These are phyloP conservation scores for Isichthys henryi DNA, from an alignment of 2,113 vertebrate species.

Conservation along the genomic window DNA sequence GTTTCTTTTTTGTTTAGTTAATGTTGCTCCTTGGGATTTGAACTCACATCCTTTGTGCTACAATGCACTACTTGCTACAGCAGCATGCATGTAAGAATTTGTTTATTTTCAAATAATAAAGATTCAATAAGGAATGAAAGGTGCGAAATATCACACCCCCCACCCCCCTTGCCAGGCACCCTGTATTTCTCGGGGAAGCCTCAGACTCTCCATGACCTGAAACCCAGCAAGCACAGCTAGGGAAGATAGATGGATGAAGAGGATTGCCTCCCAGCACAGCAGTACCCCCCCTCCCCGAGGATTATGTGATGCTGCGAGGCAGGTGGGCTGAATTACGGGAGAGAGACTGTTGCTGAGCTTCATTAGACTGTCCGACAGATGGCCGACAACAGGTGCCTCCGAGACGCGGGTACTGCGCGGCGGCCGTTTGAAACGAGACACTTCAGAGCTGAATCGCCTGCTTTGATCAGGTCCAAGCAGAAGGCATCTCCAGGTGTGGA, in stretches of 20 bases:
- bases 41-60: neutral
- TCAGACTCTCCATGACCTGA: too few species aligned
- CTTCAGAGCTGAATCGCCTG: neutral
- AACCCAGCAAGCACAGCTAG: neutral
- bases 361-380: constrained; percentile 5
- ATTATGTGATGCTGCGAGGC: neutral
- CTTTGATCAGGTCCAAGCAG: constrained; percentile 16
- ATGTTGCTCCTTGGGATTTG: neutral
- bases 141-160: too few species aligned
- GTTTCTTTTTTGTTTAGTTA: neutral
- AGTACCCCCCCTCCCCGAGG: neutral
- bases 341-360: neutral
- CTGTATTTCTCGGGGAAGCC: too few species aligned
- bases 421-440: neutral
- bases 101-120: neutral
- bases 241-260: neutral
- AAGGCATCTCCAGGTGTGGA: neutral
- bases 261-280: neutral
- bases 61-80: neutral
- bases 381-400: neutral
- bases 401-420: neutral
- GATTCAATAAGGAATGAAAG: neutral
- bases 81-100: neutral
- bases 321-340: neutral
- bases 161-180: too few species aligned